Evolutionary conservation across 2,888 invertebrate species (phyloP).

Genomic region (Oxycera nigricornis): DNA sequence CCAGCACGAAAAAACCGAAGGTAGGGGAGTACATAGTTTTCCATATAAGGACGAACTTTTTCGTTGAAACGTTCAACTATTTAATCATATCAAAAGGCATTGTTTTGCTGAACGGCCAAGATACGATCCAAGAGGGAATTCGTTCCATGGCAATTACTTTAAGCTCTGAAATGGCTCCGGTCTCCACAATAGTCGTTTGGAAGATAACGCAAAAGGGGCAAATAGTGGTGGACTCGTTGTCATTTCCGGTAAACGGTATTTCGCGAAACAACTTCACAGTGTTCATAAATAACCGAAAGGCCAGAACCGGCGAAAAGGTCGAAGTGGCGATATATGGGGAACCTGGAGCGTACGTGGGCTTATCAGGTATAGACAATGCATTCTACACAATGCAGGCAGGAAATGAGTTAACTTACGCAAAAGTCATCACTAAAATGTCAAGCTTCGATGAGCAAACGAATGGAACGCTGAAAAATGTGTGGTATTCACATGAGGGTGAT

Average conservation of each 20-base stretch:
- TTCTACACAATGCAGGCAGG: conserved; percentile 94
- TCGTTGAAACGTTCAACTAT: conserved; percentile 87
- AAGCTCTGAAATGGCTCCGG: conserved; percentile 91
- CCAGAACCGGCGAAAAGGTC: conserved; percentile 89
- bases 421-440: conserved; percentile 86
- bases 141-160: conserved; percentile 83
- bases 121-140: conserved; percentile 79
- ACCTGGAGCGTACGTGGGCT: conserved; percentile 91
- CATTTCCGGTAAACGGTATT: conserved; percentile 96
- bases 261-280: conserved; percentile 90
- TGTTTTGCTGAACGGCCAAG: conserved; percentile 82
- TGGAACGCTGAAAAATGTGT: conserved; percentile 81
- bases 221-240: conserved; percentile 89
- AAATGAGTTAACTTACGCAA: conserved; percentile 86
- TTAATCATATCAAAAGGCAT: conserved; percentile 92
- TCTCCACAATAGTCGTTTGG: conserved; percentile 89
- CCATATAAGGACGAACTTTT: conserved; percentile 91
- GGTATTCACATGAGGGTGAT: conserved; percentile 85
- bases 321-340: conserved; percentile 94
- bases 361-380: conserved; percentile 87
- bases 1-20: conserved; percentile 82
- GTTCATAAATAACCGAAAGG: conserved; percentile 89
- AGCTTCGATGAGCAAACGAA: conserved; percentile 85
- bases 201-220: conserved; percentile 82
- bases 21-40: conserved; percentile 95